Percentiles rank a stretch among this genome's conserved stretches.
phyloP scores from a whole-genome alignment of 1,140 invertebrate species.

The Capitella teleta region DNA sequence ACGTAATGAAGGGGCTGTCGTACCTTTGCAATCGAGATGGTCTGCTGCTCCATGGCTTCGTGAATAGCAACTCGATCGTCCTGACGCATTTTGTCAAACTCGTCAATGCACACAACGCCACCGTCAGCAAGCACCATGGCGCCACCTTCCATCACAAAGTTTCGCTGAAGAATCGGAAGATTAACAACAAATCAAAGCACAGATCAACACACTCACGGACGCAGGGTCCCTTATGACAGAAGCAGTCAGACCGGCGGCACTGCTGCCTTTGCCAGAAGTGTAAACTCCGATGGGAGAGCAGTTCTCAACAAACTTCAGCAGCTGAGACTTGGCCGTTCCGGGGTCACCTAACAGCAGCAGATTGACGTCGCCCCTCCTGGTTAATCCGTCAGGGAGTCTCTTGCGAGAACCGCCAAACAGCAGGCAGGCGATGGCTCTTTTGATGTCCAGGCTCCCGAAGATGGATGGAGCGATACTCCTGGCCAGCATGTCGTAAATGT shows the following conservation, averaged over 20 bases:
- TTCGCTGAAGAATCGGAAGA: slow-evolving; percentile 52
- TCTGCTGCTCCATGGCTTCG: slow-evolving; percentile 99
- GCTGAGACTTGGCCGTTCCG: slow-evolving; percentile 95
- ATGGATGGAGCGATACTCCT: slow-evolving; percentile 95
- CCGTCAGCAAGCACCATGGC: slow-evolving; percentile 99
- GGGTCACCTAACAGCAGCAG: slow-evolving; percentile 92
- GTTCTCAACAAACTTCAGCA: slow-evolving; percentile 94
- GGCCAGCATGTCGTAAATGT: slow-evolving; percentile 82
- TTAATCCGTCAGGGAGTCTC: slow-evolving; percentile 84
- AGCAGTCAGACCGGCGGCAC: slow-evolving; percentile 95
- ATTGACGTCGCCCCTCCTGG: slow-evolving; percentile 93
- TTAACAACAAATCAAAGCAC: not conserved
- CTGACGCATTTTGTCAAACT: slow-evolving; percentile 99
- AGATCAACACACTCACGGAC: slow-evolving; percentile 65
- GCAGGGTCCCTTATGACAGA: slow-evolving; percentile 89
- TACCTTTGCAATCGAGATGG: slow-evolving; percentile 97
- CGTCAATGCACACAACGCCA: slow-evolving; percentile 98
- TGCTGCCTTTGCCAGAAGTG: slow-evolving; percentile 97
- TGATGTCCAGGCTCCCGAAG: slow-evolving; percentile 87
- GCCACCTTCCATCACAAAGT: slow-evolving; percentile 98
- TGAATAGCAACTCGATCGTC: slow-evolving; percentile 98
- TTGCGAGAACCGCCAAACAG: slow-evolving; percentile 77
- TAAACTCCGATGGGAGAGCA: slow-evolving; percentile 92
- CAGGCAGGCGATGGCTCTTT: slow-evolving; percentile 91
- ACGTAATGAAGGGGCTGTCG: not conserved